Evolutionary conservation across 2,888 invertebrate genomes (phyloP).

Genomic region (Drosophila falleni): DNA sequence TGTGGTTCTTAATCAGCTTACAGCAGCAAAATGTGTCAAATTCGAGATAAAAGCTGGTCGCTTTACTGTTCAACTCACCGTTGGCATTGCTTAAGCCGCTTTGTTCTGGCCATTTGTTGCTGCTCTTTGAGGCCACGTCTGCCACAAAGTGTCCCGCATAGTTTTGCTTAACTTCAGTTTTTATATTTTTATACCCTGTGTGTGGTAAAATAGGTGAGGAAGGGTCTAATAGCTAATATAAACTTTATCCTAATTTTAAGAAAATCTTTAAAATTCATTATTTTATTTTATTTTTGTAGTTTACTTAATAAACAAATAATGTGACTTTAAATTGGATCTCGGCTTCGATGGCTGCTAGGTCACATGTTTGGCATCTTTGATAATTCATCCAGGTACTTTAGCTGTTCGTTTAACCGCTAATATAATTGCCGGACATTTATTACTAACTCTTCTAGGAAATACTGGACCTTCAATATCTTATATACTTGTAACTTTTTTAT

Average conservation of each 20-base stretch:
- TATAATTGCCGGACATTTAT: too few species aligned
- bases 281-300: too few species aligned
- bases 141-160: constrained; percentile 32
- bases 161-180: constrained; percentile 10
- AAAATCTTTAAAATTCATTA: too few species aligned
- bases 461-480: too few species aligned
- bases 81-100: constrained; percentile 43
- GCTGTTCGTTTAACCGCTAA: too few species aligned
- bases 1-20: constrained; percentile 69
- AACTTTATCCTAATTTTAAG: too few species aligned
- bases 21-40: constrained; percentile 21
- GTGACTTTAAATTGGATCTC: too few species aligned
- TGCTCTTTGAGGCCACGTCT: constrained; percentile 8
- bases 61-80: constrained; percentile 3
- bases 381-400: too few species aligned
- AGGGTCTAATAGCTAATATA: background rate
- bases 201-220: background rate
- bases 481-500: constrained; percentile 71
- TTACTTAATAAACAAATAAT: too few species aligned
- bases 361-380: too few species aligned
- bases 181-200: constrained; percentile 7
- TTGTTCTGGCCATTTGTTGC: constrained; percentile 22
- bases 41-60: background rate
- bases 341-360: too few species aligned
- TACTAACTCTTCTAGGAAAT: too few species aligned